phyloP scores from a whole-genome alignment of 2,888 invertebrate species.

The Acleris emargana region DNA sequence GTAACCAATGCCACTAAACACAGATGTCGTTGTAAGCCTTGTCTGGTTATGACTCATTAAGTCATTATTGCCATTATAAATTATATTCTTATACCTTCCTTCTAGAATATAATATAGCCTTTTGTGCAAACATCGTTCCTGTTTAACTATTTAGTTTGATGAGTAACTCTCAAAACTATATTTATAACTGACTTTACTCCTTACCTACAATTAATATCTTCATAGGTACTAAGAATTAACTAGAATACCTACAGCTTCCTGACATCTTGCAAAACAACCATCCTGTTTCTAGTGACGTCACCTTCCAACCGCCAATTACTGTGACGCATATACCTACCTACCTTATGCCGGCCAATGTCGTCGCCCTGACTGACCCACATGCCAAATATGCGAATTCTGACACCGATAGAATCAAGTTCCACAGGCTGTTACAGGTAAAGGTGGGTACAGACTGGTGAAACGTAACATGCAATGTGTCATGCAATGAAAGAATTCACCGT shows the following conservation, averaged over 20 bases:
- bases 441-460: too few species aligned
- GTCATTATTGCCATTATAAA: neutral
- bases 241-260: too few species aligned
- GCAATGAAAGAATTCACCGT: too few species aligned
- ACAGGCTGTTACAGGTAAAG: neutral
- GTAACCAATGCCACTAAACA: constrained; percentile 9
- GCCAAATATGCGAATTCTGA: constrained; percentile 40
- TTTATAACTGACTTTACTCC: too few species aligned
- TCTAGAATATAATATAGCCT: neutral
- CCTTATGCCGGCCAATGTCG: constrained; percentile 40
- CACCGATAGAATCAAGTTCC: constrained; percentile 18
- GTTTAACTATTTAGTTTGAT: too few species aligned
- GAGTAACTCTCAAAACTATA: too few species aligned
- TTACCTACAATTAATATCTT: too few species aligned
- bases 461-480: too few species aligned
- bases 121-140: too few species aligned
- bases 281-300: constrained; percentile 9
- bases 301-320: neutral
- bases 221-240: too few species aligned
- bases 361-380: constrained; percentile 61
- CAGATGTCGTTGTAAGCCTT: constrained; percentile 13
- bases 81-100: neutral
- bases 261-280: neutral
- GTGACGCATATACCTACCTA: constrained; percentile 7
- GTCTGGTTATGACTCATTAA: constrained; percentile 16